Percentiles rank a stretch among this genome's conserved stretches.
These are phyloP conservation scores for Erythrocebus patas DNA, from an alignment of 2,113 vertebrate species.

Conservation along the genomic window DNA sequence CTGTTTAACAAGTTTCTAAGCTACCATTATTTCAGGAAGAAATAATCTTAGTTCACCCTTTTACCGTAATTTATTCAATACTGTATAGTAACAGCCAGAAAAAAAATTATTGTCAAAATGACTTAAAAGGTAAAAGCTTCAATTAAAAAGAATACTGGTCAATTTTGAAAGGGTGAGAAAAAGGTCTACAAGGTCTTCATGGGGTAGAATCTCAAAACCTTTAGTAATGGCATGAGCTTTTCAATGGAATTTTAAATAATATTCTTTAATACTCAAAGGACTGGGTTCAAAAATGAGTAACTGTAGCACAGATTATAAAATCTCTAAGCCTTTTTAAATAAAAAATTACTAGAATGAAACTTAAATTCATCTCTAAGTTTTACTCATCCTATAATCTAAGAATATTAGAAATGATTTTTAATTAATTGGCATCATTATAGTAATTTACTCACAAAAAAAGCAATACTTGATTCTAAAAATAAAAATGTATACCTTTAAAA, in stretches of 20 bases:
- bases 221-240: background rate
- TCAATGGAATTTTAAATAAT: background rate
- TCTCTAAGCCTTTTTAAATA: background rate
- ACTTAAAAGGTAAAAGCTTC: background rate
- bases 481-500: conserved; percentile 38
- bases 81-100: background rate
- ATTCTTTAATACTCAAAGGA: conserved; percentile 15
- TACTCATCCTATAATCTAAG: conserved; percentile 32
- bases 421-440: conserved; percentile 39
- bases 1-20: conserved; percentile 27
- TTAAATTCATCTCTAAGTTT: conserved; percentile 19
- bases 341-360: background rate
- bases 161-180: conserved; percentile 33
- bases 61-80: conserved; percentile 14
- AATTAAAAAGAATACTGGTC: background rate
- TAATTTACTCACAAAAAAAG: background rate
- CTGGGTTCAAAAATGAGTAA: background rate
- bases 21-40: background rate
- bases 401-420: conserved; percentile 34
- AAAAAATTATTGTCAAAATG: conserved; percentile 29
- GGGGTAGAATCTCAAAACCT: background rate
- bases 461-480: background rate
- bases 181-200: background rate
- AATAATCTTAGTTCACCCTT: conserved; percentile 4
- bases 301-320: background rate